These are phyloP conservation scores for Notolabrus celidotus DNA, from an alignment of 2,797 vertebrate genomes.

Conservation along the genomic window DNA sequence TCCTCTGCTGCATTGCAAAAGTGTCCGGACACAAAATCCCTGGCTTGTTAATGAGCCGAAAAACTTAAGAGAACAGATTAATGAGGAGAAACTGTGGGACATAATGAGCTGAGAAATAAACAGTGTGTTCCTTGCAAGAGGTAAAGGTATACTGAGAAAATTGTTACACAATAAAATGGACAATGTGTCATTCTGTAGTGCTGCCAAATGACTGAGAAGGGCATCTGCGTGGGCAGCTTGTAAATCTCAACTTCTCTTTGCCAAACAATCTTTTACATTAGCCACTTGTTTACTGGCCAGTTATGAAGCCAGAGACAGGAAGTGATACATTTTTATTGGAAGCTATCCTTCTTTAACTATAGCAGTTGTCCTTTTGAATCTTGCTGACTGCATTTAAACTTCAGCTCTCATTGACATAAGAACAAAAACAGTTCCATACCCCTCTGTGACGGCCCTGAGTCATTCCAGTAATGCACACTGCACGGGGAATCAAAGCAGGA, in stretches of 20 bases:
- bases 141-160: constrained; percentile 57
- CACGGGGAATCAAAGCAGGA: constrained; percentile 15
- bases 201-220: constrained; percentile 80
- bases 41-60: constrained; percentile 26
- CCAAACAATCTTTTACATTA: constrained; percentile 78
- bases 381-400: constrained; percentile 33
- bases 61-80: constrained; percentile 10
- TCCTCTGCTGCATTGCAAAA: constrained; percentile 9
- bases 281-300: constrained; percentile 69
- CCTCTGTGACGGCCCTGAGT: constrained; percentile 26
- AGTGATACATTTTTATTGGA: constrained; percentile 59
- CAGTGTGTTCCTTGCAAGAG: constrained; percentile 30
- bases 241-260: constrained; percentile 79
- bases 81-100: constrained; percentile 8
- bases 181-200: constrained; percentile 75
- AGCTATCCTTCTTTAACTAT: constrained; percentile 23
- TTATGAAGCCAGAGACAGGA: constrained; percentile 41
- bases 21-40: constrained; percentile 18
- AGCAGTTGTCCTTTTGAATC: constrained; percentile 41
- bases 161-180: constrained; percentile 71
- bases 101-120: constrained; percentile 18
- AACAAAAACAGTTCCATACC: constrained; percentile 24
- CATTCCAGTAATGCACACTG: constrained; percentile 35
- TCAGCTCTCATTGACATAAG: constrained; percentile 30
- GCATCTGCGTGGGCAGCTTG: constrained; percentile 82